Base-by-base conservation (phyloP, 1,140 invertebrate species). In the Pseudachorutes palmiensis region DNA sequence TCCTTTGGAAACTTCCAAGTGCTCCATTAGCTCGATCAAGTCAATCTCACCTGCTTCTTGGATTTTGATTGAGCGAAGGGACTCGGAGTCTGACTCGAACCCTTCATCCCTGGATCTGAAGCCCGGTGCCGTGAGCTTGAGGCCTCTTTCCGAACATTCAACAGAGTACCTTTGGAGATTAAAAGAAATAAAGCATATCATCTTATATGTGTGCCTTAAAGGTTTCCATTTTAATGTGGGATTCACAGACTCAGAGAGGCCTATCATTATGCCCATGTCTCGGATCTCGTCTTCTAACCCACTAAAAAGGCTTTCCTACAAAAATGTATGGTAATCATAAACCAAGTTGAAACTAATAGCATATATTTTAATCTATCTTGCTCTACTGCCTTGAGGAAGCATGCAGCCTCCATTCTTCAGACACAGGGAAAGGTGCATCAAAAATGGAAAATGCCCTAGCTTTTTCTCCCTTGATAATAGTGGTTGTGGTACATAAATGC, bases 21-120 rank as follows among this genome's bases (percentile, higher is more conserved):
- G 64, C 19, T 71, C 61, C 62, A 73, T 73, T 14, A 73, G 55
- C 22, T 66, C 64, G 16, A 66, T 36, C 36, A 73, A 60, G 30
- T 71, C 66, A 32, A 69, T 19, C 33, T 70, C 72, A 3, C 2
- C 22, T 28, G 65, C 41, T 29, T 71, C 70, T 19, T 31, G 59
- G 29, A 70, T 66, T 32, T 69, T 69, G 12, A 68, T 59, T 0
- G 72, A 73, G 1, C 67, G 72, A 24, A 73, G 41, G 2, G 72
- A 71, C 32, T 73, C 72, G 31, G 65, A 69, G 36, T 73, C 72
- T 2, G 72, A 73, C 66, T 73, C 72, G 29, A 73, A 73, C 19
- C 72, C 72, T 66, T 73, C 72, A 57, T 73, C 72, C 31, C 67
- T 69, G 2, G 67, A 66, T 60, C 67, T 64, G 28, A 64, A 36